phyloP scores from a whole-genome alignment of 1,140 invertebrate species.

The Anoplolepis gracilipes region DNA sequence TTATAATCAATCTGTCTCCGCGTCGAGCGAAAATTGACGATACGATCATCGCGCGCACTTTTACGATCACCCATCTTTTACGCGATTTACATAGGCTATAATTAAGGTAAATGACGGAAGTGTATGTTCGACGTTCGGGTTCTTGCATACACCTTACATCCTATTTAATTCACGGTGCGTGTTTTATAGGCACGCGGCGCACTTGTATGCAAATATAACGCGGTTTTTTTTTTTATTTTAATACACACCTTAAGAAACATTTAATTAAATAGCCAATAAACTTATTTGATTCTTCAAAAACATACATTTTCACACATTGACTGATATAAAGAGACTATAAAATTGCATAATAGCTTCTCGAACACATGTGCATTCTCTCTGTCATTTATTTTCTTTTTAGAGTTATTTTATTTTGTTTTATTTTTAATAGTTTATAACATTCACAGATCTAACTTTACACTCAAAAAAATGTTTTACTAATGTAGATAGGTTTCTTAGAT shows the following conservation, averaged over 20 bases:
- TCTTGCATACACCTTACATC: no score
- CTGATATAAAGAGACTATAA: not conserved
- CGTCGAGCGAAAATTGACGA: conserved; percentile 2
- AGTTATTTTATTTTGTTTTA: no score
- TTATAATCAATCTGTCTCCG: not conserved
- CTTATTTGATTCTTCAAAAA: not conserved
- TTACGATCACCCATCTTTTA: conserved; percentile 10
- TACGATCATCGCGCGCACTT: not conserved
- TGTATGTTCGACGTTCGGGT: not conserved
- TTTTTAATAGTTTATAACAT: not conserved
- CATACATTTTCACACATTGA: not conserved
- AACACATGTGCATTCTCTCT: not conserved
- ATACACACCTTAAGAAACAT: no score
- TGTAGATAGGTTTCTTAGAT: no score
- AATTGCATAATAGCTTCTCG: not conserved
- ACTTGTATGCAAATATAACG: not conserved
- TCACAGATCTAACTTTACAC: no score
- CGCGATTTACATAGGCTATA: conserved; percentile 17
- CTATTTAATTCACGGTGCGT: not conserved
- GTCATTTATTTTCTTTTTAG: no score
- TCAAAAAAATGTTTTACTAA: no score
- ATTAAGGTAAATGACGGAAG: conserved; percentile 17
- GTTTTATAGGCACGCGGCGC: not conserved
- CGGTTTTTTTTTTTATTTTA: not conserved
- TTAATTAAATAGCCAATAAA: not conserved